Evolutionary conservation across 1,140 invertebrate species (phyloP), one percentile per base, ranked within the genome.

Genomic region (Chlorops oryzae): DNA sequence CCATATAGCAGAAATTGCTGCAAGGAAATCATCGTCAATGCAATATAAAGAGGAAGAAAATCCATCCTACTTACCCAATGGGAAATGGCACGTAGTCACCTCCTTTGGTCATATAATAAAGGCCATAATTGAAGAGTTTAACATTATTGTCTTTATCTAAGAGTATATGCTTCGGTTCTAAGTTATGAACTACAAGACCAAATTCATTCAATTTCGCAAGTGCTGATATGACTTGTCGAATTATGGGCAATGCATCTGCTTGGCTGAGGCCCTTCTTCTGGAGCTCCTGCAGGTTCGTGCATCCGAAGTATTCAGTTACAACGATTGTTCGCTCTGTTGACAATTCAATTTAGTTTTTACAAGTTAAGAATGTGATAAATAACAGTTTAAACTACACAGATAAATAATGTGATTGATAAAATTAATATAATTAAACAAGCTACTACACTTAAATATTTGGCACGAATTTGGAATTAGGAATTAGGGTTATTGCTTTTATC

Each of bases 121-220:
- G 72, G 9, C 93, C 95, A 79, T 90, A 96, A 73, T 95, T 93
- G 59, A 90, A 91, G 23, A 98, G 64, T 68, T 96, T 92, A 0
- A 92, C 82, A 62, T 82, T 77, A 27, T 81, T 80, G 59, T 80
- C 73, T 32, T 75, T 75, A 66, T 88, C 83, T 13, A 95, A 69
- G 9, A 94, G 74, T 58, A 98, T 87, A 74, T 92, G 93, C 53
- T 90, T 84, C 47, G 86, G 82, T 54, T 82, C 83, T 18, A 98
- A 73, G 73, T 87, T 88, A 56, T 89, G 80, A 65, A 90, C 87
- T 9, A 86, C 83, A 39, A 96, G 78, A 43, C 82, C 80, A 49
- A 83, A 76, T 17, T 77, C 62, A 65, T 95, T 85, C 12, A 98
- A 75, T 62, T 85, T 84, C 23, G 75, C 71, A 23, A 98, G 74